These are phyloP conservation scores for Aspidiotus destructor DNA, from an alignment of 2,888 invertebrate species.

Conservation along the genomic window DNA sequence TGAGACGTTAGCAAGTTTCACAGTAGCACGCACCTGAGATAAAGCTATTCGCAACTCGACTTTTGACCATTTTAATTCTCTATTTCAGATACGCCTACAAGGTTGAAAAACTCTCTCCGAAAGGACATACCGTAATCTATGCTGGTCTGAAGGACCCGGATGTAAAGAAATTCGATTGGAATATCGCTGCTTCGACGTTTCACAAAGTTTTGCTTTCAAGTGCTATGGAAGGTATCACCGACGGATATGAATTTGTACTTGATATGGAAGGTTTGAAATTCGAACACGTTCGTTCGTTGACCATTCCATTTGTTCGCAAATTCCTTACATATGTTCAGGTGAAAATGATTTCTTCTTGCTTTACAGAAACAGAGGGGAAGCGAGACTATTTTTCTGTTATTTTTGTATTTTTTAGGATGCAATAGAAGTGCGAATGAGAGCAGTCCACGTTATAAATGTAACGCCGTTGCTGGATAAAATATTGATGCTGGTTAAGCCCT, in stretches of 20 bases:
- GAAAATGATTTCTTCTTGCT: not conserved
- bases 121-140: conserved; percentile 36
- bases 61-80: too few relatives aligned
- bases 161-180: conserved; percentile 34
- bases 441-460: not conserved
- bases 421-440: not conserved
- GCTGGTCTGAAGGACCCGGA: conserved; percentile 34
- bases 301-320: conserved; percentile 34
- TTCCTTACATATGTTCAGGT: conserved; percentile 37
- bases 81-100: not conserved
- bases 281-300: conserved; percentile 35
- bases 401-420: not conserved
- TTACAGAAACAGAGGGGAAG: too few relatives aligned
- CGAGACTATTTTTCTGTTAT: too few relatives aligned
- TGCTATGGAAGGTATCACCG: conserved; percentile 33
- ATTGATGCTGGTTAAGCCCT: not conserved
- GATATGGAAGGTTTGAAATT: conserved; percentile 36
- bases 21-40: not conserved
- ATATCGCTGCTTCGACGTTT: conserved; percentile 34
- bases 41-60: not conserved
- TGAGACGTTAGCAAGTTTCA: conserved; percentile 7
- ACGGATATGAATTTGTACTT: conserved; percentile 36
- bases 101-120: conserved; percentile 22
- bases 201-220: conserved; percentile 35
- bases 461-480: not conserved